These are phyloP conservation scores for Unio pictorum DNA, from an alignment of 2,888 invertebrate genomes.

Conservation along the genomic window DNA sequence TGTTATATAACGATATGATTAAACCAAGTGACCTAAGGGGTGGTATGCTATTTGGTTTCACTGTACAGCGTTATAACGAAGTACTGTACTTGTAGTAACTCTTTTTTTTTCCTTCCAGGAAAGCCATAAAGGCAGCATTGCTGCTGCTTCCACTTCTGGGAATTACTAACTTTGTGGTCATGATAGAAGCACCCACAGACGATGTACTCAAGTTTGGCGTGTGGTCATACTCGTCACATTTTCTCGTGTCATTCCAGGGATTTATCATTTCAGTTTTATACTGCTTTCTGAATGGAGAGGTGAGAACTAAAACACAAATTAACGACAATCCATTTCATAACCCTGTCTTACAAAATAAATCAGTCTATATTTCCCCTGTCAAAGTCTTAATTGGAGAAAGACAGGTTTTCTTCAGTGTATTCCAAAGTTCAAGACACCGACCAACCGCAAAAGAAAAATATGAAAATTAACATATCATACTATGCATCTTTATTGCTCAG, in stretches of 20 bases:
- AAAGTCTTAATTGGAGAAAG: not conserved
- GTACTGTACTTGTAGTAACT: too few relatives aligned
- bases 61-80: too few relatives aligned
- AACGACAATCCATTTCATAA: not conserved
- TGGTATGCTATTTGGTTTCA: too few relatives aligned
- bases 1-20: too few relatives aligned
- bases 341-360: not conserved
- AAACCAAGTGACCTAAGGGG: too few relatives aligned
- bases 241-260: slow-evolving; percentile 74
- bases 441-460: not conserved
- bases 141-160: slow-evolving; percentile 73
- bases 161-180: slow-evolving; percentile 73
- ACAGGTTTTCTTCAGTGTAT: too few relatives aligned
- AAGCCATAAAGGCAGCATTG: slow-evolving; percentile 74
- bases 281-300: slow-evolving; percentile 72
- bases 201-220: slow-evolving; percentile 65
- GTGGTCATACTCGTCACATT: slow-evolving; percentile 70
- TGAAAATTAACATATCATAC: too few relatives aligned
- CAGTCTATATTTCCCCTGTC: slow-evolving; percentile 1
- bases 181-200: slow-evolving; percentile 69
- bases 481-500: too few relatives aligned
- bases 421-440: not conserved
- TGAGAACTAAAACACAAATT: slow-evolving; percentile 63
- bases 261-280: slow-evolving; percentile 74
- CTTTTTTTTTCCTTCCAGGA: slow-evolving; percentile 62